Percentiles rank a stretch among this genome's conserved stretches.
These are phyloP conservation scores for Melospiza georgiana DNA, from an alignment of 2,113 vertebrate species.

Conservation along the genomic window DNA sequence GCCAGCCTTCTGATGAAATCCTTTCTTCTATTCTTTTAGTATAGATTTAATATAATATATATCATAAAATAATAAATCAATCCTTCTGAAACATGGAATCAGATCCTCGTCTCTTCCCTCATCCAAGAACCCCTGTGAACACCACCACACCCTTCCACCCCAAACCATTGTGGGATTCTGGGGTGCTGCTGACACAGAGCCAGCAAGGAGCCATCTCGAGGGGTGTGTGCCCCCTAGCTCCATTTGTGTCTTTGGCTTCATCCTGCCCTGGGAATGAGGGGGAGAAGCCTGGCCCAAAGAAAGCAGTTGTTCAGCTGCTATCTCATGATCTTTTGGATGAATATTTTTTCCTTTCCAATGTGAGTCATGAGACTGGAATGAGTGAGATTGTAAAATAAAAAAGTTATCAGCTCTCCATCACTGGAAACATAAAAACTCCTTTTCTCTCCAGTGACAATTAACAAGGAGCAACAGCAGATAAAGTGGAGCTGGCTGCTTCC, in stretches of 20 bases:
- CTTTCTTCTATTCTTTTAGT: too few species aligned
- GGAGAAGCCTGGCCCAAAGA: background rate
- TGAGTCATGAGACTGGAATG: background rate
- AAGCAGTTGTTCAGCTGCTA: background rate
- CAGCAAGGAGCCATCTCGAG: background rate
- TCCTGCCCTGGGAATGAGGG: background rate
- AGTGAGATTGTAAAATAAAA: background rate
- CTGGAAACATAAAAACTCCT: background rate
- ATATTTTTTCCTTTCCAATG: background rate
- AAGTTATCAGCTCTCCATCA: slow-evolving; percentile 8
- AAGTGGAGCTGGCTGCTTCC: background rate
- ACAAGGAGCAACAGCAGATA: slow-evolving; percentile 9
- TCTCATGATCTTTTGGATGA: background rate
- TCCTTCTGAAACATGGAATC: too few species aligned
- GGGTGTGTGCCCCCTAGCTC: background rate
- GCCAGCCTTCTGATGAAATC: too few species aligned
- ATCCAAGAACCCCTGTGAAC: too few species aligned
- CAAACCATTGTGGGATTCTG: background rate
- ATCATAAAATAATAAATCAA: too few species aligned
- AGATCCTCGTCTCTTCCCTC: too few species aligned
- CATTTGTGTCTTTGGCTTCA: background rate
- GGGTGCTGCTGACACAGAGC: background rate
- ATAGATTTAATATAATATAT: too few species aligned
- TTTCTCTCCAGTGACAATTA: slow-evolving; percentile 18
- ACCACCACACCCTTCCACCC: too few species aligned